Evolutionary conservation across 2,113 vertebrate genomes (phyloP), one percentile per base, ranked within the genome.

Genomic region (Callipepla californica): DNA sequence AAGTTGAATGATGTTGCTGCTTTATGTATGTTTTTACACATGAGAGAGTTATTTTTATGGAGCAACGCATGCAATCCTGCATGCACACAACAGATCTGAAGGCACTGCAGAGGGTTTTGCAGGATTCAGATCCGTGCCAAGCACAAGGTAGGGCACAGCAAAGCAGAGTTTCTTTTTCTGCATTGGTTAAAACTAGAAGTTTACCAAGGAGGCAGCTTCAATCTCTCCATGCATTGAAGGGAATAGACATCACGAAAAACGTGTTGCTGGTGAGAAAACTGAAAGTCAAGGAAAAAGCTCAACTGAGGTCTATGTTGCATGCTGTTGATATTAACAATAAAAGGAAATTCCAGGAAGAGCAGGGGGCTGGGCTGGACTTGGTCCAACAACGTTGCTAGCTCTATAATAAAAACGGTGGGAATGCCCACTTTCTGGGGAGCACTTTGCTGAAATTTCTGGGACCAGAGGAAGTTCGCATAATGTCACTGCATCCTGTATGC

Each of bases 331-430:
- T 72, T 57, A 96, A 95, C 95, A 96, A 95, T 96, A 85, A 94
- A 95, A 93, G 96, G 95, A 96, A 95, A 91, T 91, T 96, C 93
- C 3, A 7, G 40, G 87, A 80, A 94, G 79, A 77, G 80, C 38
- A 91, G 26, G 67, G 65, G 76, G n/a, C 51, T 90, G 90, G 61
- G 61, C 47, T 96, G 91, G 87, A 94, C 34, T 55, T 44, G 51
- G 22, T 89, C 78, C 92, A 90, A n/a, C 1, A 1, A 67, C 36
- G 42, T 77, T 30, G 16, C 51, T 53, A 53, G 23, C 26, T 81
- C 70, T 67, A 23, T 18, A 44, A 40, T 0, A 6, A 80, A 45
- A 72, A 9, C 15, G 85, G 81, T 91, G 89, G 68, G 87, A 96
- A 96, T 61, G 72, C 15, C 61, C 11, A 6, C 0, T 0, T 21